These are phyloP conservation scores for Panopea generosa DNA, from an alignment of 2,888 invertebrate species.

Conservation along the genomic window DNA sequence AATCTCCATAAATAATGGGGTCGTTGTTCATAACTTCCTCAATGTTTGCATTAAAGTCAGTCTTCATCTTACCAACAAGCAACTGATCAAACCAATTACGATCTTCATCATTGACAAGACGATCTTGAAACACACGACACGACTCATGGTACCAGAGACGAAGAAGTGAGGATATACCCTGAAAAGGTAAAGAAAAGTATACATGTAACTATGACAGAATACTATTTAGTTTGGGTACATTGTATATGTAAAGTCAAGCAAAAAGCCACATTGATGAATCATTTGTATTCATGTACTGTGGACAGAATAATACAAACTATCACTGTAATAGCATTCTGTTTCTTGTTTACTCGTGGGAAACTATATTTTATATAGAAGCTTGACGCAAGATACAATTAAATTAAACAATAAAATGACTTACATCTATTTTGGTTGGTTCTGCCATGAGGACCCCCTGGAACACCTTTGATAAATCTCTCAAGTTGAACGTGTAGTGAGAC, in stretches of 20 bases:
- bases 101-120: constrained; percentile 85
- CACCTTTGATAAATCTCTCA: constrained; percentile 85
- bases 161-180: constrained; percentile 80
- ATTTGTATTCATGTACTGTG: too few relatives aligned
- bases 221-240: background rate
- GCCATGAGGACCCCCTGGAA: constrained; percentile 85
- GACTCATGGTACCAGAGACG: constrained; percentile 85
- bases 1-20: constrained; percentile 90
- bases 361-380: too few relatives aligned
- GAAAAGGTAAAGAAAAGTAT: constrained; percentile 12
- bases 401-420: constrained; percentile 73
- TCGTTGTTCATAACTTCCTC: constrained; percentile 86
- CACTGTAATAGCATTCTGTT: too few relatives aligned
- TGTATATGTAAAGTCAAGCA: too few relatives aligned
- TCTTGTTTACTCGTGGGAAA: too few relatives aligned
- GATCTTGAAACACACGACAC: constrained; percentile 85
- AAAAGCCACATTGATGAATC: too few relatives aligned
- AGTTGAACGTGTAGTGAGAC: constrained; percentile 85
- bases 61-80: constrained; percentile 86
- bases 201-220: background rate
- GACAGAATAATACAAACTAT: too few relatives aligned
- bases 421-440: constrained; percentile 80
- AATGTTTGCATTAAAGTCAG: constrained; percentile 87
- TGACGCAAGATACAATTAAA: too few relatives aligned
- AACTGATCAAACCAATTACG: constrained; percentile 83